Conservation (phyloP, 2,113 vertebrate genomes). For the Antennarius striatus region DNA sequence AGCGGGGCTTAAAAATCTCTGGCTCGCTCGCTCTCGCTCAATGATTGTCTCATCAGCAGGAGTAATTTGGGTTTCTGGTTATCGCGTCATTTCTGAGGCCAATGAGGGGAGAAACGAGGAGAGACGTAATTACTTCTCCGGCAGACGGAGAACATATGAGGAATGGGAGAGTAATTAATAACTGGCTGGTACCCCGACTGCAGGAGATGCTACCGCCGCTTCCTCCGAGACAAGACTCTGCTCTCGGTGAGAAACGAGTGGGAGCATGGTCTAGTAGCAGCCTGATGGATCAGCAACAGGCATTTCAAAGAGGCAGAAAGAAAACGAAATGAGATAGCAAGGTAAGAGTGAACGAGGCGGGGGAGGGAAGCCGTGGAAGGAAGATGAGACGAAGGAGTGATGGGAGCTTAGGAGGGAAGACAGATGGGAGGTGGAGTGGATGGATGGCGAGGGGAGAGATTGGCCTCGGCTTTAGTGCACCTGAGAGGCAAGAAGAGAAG, state of each 20-base stretch:
- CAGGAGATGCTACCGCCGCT: constrained; percentile 48
- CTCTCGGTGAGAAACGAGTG: constrained; percentile 59
- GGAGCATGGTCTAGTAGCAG: constrained; percentile 45
- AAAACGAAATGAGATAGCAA: constrained; percentile 52
- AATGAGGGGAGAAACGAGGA: constrained; percentile 54
- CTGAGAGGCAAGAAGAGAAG: constrained; percentile 28
- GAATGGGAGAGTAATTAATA: constrained; percentile 75
- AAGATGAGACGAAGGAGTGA: constrained; percentile 57
- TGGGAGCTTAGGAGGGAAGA: constrained; percentile 41
- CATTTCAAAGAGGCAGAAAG: constrained; percentile 45
- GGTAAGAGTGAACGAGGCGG: constrained; percentile 42
- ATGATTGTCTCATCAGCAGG: constrained; percentile 77
- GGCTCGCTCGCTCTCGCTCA: constrained; percentile 54
- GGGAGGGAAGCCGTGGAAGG: constrained; percentile 10
- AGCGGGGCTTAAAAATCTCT: constrained; percentile 62
- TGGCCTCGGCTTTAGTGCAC: constrained; percentile 46
- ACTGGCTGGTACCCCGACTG: constrained; percentile 59
- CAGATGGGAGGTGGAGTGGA: constrained; percentile 63
- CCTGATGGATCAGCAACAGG: constrained; percentile 67
- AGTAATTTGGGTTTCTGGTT: constrained; percentile 77
- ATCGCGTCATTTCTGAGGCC: constrained; percentile 75
- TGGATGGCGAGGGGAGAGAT: constrained; percentile 55
- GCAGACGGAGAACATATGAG: constrained; percentile 67
- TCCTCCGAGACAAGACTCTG: constrained; percentile 54
- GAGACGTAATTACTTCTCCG: constrained; percentile 72